These are phyloP conservation scores for Brenthis ino DNA, from an alignment of 2,888 invertebrate genomes.

Conservation along the genomic window DNA sequence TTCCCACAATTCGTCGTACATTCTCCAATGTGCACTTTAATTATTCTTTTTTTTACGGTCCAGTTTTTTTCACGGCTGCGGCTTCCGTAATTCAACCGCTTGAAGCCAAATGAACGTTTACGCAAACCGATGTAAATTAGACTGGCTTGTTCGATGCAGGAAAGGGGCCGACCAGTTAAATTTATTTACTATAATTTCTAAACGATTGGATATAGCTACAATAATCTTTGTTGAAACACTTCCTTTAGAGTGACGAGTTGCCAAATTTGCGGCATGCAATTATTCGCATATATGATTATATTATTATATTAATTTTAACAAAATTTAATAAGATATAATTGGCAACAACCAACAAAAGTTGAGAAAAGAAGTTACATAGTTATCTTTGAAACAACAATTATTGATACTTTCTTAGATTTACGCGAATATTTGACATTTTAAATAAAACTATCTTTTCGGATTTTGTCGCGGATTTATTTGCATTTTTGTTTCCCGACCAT, in stretches of 20 bases:
- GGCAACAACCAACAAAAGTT: no score
- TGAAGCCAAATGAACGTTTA: slow-evolving; percentile 34
- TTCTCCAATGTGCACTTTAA: slow-evolving; percentile 27
- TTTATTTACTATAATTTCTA: slow-evolving; percentile 38
- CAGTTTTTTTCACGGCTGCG: slow-evolving; percentile 33
- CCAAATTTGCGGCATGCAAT: slow-evolving; percentile 7
- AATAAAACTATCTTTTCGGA: no score
- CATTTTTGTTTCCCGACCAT: no score
- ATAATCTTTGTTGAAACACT: slow-evolving; percentile 35
- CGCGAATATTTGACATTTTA: no score
- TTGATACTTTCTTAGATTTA: no score
- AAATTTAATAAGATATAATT: background rate
- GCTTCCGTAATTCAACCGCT: slow-evolving; percentile 29
- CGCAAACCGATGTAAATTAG: slow-evolving; percentile 43
- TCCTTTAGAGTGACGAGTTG: slow-evolving; percentile 23
- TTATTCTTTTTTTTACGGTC: slow-evolving; percentile 27
- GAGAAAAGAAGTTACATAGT: no score
- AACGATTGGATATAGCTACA: slow-evolving; percentile 26
- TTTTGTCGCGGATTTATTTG: no score
- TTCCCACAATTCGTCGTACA: slow-evolving; percentile 18
- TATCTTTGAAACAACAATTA: no score
- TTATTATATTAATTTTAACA: background rate
- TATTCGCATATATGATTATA: no score
- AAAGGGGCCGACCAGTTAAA: slow-evolving; percentile 34
- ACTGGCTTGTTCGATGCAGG: slow-evolving; percentile 38